A percentile compares a stretch with the other conserved stretches of the same genome.
Conservation (phyloP, 37 sponge, comb jelly and placozoan genomes). For the Mnemiopsis leidyi region DNA sequence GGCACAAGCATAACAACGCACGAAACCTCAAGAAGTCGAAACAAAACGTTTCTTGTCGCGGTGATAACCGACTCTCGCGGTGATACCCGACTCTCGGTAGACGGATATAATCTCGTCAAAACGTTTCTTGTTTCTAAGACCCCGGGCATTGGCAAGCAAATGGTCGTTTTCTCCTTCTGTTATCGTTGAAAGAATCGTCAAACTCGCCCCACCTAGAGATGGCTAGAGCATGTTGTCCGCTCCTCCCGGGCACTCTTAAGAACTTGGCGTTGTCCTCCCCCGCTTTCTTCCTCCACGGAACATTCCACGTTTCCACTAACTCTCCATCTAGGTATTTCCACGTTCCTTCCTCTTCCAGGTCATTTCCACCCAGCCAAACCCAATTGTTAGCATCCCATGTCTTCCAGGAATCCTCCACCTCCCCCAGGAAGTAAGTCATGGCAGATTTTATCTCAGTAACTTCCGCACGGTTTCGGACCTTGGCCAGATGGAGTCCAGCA, state of each 20-base stretch:
- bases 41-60: no score
- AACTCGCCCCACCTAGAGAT: slow-evolving; percentile 57
- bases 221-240: neutral
- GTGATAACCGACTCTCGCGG: no score
- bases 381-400: neutral
- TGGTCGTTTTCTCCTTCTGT: slow-evolving; percentile 3
- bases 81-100: no score
- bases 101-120: no score
- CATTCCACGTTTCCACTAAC: neutral
- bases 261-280: slow-evolving; percentile 1
- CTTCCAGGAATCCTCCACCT: neutral
- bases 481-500: neutral
- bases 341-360: slow-evolving; percentile 2
- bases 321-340: neutral
- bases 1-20: no score
- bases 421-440: slow-evolving; percentile 53
- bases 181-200: neutral
- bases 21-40: no score
- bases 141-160: slow-evolving; percentile 63
- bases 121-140: neutral
- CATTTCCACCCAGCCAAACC: slow-evolving; percentile 56
- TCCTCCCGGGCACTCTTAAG: neutral
- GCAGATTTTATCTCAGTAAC: slow-evolving; percentile 12
- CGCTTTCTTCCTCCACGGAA: slow-evolving; percentile 13
- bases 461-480: neutral